Base-by-base conservation (phyloP, 2,113 vertebrate genomes). In the Vidua chalybeata region DNA sequence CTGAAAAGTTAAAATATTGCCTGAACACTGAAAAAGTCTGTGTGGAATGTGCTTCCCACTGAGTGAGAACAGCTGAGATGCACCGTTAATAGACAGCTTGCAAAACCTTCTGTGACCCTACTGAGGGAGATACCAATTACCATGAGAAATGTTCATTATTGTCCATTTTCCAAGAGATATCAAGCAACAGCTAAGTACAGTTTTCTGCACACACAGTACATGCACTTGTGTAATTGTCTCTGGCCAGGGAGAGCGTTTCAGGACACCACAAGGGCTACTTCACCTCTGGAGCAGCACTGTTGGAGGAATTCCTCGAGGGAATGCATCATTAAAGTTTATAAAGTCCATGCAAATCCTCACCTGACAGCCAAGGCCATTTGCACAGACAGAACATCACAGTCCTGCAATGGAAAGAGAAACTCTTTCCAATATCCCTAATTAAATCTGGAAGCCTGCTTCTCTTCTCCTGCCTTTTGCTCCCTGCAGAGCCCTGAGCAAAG, bases 141-240 rank as follows among this genome's bases (percentile, higher is more conserved):
- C 39, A 45, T 37, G 68, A 88, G 76, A 86, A 97, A 97, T 93
- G 73, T 69, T 83, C 17, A 2, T 78, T 77, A 95, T 78, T 81
- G 79, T 74, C 89, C 30, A 13, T 86, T 93, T 94, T 72, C 83
- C 82, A 75, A 39, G 87, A 85, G 45, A 33, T 75, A 86, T 41
- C 86, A 64, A 68, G 67, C 2, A 4, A 41, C 21, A 63, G 18
- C 75, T 51, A 59, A 73, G 54, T 63, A 31, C 30, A 63, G 63
- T 31, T 83, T 55, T 75, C 71, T 86, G 43, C 55, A 63, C 30
- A 28, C 49, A 24, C 54, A 51, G 37, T 28, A 62, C 37, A 72
- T 54, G 52, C 30, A 52, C 21, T 52, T 37, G 16, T 49, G 41
- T 41, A 52, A 56, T 68, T 12, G 3, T 33, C 79, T 90, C 72